Evolutionary conservation across 2,888 invertebrate genomes (phyloP).

Genomic region (Eledone cirrhosa): DNA sequence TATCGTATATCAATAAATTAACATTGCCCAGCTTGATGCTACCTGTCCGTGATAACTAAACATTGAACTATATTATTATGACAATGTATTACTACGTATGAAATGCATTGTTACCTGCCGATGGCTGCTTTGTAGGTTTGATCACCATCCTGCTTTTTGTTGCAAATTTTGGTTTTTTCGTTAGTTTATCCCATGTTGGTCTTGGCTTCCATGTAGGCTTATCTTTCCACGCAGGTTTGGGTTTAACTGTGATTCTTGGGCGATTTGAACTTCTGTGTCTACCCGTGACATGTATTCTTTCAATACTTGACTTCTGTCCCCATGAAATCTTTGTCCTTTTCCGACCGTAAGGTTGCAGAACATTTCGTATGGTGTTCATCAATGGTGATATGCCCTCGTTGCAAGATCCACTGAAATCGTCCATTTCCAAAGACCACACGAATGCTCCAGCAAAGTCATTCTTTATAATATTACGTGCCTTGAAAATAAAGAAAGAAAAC

Average conservation of each 20-base stretch:
- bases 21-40: no score
- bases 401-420: conserved; percentile 88
- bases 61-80: no score
- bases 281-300: neutral
- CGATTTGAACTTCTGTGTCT: neutral
- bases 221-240: neutral
- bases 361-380: conserved; percentile 83
- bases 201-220: conserved; percentile 27
- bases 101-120: conserved; percentile 31
- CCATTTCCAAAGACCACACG: conserved; percentile 97
- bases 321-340: neutral
- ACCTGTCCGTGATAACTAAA: no score
- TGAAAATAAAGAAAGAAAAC: neutral
- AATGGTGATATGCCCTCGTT: conserved; percentile 90
- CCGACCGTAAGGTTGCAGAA: conserved; percentile 38
- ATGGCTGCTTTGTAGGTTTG: conserved; percentile 30
- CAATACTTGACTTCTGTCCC: conserved; percentile 22
- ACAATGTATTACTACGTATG: no score
- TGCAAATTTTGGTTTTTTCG: neutral
- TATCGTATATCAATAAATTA: no score
- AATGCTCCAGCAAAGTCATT: conserved; percentile 81
- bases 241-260: neutral
- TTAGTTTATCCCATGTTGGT: conserved; percentile 26
- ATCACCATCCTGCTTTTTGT: neutral
- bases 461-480: conserved; percentile 46